Conservation (phyloP, 2,888 invertebrate genomes). For the Ormyrus nitidulus region DNA sequence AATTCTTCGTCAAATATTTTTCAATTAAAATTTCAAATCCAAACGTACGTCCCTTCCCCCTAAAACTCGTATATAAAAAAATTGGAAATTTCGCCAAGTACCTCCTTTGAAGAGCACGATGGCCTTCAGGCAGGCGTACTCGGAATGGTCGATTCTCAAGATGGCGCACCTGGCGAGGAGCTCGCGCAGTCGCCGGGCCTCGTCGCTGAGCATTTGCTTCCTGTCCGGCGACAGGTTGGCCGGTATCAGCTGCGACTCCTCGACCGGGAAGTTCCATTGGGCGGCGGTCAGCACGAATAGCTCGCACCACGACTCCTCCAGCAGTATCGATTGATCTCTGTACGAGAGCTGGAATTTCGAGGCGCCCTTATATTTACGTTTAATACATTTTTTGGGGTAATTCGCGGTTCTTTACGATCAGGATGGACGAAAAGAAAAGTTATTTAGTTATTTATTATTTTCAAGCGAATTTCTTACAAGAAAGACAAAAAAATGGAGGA, state of each 20-base stretch:
- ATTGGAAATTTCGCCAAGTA: slow-evolving; percentile 66
- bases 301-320: slow-evolving; percentile 90
- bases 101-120: slow-evolving; percentile 89
- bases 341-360: slow-evolving; percentile 78
- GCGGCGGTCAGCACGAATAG: slow-evolving; percentile 89
- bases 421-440: no score
- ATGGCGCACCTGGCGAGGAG: slow-evolving; percentile 81
- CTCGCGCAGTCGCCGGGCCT: slow-evolving; percentile 80
- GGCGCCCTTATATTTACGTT: no score
- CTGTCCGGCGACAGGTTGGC: slow-evolving; percentile 77
- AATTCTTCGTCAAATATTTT: background rate
- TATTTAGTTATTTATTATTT: no score
- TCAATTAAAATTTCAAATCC: background rate
- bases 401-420: no score
- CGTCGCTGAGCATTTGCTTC: slow-evolving; percentile 78
- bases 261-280: slow-evolving; percentile 86
- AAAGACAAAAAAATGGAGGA: no score
- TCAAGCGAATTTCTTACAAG: no score
- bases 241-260: slow-evolving; percentile 77
- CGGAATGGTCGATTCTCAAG: slow-evolving; percentile 86
- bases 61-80: background rate
- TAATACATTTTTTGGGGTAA: no score
- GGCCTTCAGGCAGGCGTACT: slow-evolving; percentile 91
- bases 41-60: background rate
- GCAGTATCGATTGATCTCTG: slow-evolving; percentile 83